These are phyloP conservation scores for Balanococcus diminutus DNA, from an alignment of 2,888 invertebrate genomes.

Conservation along the genomic window DNA sequence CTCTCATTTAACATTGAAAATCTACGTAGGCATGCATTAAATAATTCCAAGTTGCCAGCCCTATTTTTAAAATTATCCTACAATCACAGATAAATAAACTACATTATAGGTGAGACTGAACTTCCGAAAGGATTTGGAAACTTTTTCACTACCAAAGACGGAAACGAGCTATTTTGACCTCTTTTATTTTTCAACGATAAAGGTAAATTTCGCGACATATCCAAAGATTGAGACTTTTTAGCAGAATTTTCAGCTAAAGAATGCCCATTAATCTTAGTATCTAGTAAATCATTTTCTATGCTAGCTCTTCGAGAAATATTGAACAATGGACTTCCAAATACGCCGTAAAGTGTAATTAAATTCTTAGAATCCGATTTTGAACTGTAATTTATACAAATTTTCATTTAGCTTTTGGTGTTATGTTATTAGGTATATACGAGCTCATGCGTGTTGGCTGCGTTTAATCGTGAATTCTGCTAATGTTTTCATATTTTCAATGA, in stretches of 20 bases:
- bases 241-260: background rate
- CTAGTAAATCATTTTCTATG: slow-evolving; percentile 36
- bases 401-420: background rate
- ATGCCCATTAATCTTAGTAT: background rate
- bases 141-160: background rate
- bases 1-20: too few relatives aligned
- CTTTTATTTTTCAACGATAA: background rate
- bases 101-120: slow-evolving; percentile 21
- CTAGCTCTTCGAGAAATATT: slow-evolving; percentile 36
- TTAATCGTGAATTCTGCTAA: background rate
- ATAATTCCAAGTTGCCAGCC: too few relatives aligned
- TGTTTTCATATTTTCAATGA: background rate
- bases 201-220: background rate
- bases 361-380: slow-evolving; percentile 26
- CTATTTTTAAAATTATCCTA: background rate
- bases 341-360: slow-evolving; percentile 20
- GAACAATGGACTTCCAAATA: slow-evolving; percentile 20
- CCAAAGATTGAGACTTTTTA: background rate
- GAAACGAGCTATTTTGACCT: background rate
- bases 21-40: too few relatives aligned
- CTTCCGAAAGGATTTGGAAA: slow-evolving; percentile 29
- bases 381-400: slow-evolving; percentile 33
- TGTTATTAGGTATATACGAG: background rate
- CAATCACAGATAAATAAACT: background rate
- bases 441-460: background rate